Base-by-base conservation (phyloP, 2,797 vertebrate species). In the Pseudochirops corinnae region DNA sequence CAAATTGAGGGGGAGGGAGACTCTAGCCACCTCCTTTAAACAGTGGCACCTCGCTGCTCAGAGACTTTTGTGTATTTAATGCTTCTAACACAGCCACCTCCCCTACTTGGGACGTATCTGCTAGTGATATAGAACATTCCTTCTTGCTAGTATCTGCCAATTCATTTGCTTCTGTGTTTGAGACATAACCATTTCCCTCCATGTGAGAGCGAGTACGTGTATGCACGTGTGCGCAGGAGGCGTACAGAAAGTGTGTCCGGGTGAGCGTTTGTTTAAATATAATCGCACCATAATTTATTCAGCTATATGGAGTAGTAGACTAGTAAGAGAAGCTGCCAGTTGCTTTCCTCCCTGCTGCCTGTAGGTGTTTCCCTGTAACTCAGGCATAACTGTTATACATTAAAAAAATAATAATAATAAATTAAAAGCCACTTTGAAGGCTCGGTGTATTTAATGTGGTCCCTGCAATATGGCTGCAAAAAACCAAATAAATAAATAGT, bases 271-370 rank as follows among this genome's bases (percentile, higher is more conserved):
- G 98, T 99, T 99, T 99, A 99, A 99, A 98, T 98, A 99, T 99
- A 99, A 99, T 99, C 99, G 99, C 99, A 98, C 99, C 99, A 99
- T 99, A 99, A 99, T 99, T 99, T 99, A 99, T 99, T 99, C 99
- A 99, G 99, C 99, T 99, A 99, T 99, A 99, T 99, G 99, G 99
- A 99, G 99, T 99, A 99, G 99, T 99, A 99, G 99, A 99, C 97
- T 99, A 99, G 99, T 99, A 99, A 98, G 97, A 98, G 98, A 99
- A 99, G 99, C 99, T 99, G 99, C 99, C 99, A 99, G 99, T 99
- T 99, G 99, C 99, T 99, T 99, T 99, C 99, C 99, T 99, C 99
- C 99, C 99, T 99, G 99, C 99, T 99, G 99, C 99, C 99, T 99
- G 99, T 99, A 99, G 99, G 99, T 99, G 99, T 99, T 99, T 99